phyloP scores from a whole-genome alignment of 2,888 invertebrate species.

The Nomada ferruginata region DNA sequence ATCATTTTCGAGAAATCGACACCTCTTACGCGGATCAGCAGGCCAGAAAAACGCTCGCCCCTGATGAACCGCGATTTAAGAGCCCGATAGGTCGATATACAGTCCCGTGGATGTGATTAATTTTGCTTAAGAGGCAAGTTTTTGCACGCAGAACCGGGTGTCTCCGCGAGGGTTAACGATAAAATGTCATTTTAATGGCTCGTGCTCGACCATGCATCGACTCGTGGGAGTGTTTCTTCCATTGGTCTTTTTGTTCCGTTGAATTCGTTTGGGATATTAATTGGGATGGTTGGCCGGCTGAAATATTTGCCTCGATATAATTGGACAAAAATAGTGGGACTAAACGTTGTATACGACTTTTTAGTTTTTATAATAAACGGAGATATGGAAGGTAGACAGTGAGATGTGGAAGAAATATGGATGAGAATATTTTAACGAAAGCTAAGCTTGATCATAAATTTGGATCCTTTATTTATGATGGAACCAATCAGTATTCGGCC shows the following conservation, averaged over 20 bases:
- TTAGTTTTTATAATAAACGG: neutral
- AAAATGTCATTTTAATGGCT: slow-evolving; percentile 34
- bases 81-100: neutral
- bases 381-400: neutral
- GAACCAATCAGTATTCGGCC: too few species aligned
- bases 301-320: slow-evolving; percentile 14
- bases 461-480: too few species aligned
- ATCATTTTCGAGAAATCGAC: slow-evolving; percentile 59
- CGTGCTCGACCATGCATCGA: slow-evolving; percentile 10
- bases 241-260: neutral
- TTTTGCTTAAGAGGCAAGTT: slow-evolving; percentile 1
- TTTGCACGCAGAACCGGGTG: neutral
- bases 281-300: slow-evolving; percentile 5
- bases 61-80: neutral
- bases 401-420: too few species aligned
- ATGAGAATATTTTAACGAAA: too few species aligned
- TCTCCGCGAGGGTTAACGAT: slow-evolving; percentile 10
- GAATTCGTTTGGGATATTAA: slow-evolving; percentile 8
- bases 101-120: neutral
- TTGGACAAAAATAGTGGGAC: neutral
- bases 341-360: neutral
- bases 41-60: neutral
- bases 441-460: too few species aligned
- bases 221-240: neutral
- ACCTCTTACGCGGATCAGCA: slow-evolving; percentile 4